Base-by-base conservation (phyloP, 2,888 invertebrate genomes). In the Pseudococcus jackbeardsleyi region DNA sequence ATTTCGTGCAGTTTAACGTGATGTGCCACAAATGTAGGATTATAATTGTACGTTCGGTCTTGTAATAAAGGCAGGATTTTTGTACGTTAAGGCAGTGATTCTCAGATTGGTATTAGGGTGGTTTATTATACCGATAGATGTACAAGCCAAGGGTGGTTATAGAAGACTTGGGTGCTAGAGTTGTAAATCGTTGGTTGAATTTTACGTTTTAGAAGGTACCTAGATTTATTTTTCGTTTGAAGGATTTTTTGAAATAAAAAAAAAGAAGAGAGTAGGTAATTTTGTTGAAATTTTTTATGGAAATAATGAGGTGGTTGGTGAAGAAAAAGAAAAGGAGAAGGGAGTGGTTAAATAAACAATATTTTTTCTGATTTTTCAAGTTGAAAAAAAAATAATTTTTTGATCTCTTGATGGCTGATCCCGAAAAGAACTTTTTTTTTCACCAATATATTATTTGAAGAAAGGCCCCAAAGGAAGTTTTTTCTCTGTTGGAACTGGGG, bases 21-120 rank as follows among this genome's bases (percentile, higher is more conserved):
- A 88, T 79, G 88, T 88, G 88, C 88, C 82, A 82, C 82, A 88
- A 88, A 88, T 88, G 88, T 39, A 17, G 82, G 88, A 88, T 79
- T 88, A 82, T 88, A 88, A 88, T 88, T 88, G 88, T 88, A 88
- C 54, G 79, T 88, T 88, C 87, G 72, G 46, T 46, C 85, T 85
- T 64, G 82, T 82, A 88, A 54, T 82, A 88, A 79, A 88, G 88
- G 88, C 88, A 79, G 82, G 88, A 88, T 88, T 88, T 88, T 82
- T 88, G 48, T 88, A 86, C 86, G 77, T 88, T 88, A 64, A 64
- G 46, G 46, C 79, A 82, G 79, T 82, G 79, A 82, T 82, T 82
- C 79, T 82, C 79, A 82, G 19, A 42, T 39, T 64, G 22, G 9
- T 1, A 26, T 33, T 17, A 6, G 72, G 72, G 33, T 72, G 72